Conservation (phyloP, 1,140 invertebrate species). For the Drosophila watanabei region DNA sequence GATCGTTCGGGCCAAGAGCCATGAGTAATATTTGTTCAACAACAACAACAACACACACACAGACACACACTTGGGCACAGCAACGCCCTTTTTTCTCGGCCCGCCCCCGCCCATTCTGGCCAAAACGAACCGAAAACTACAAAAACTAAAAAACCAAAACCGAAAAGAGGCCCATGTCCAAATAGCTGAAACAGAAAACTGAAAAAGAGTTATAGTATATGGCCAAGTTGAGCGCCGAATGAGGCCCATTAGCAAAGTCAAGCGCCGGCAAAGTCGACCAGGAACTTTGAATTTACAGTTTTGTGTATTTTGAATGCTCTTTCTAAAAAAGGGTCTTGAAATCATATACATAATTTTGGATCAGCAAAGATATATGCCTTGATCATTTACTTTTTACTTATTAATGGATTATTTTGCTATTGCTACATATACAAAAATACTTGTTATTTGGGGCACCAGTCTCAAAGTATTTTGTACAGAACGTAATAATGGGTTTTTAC, state of each 20-base stretch:
- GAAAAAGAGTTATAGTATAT: conserved; percentile 15
- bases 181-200: conserved; percentile 11
- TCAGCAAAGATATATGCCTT: neutral
- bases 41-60: conserved; percentile 11
- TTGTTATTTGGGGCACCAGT: no score
- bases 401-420: no score
- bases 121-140: conserved; percentile 10
- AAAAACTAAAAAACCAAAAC: conserved; percentile 12
- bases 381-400: neutral
- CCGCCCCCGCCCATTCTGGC: conserved; percentile 53
- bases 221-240: conserved; percentile 24
- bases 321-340: neutral
- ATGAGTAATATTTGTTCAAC: conserved; percentile 82
- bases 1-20: conserved; percentile 58
- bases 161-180: conserved; percentile 11
- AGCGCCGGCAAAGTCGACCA: conserved; percentile 22
- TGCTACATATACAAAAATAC: no score
- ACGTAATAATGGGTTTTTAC: no score
- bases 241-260: conserved; percentile 43
- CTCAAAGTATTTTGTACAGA: no score
- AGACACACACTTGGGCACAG: conserved; percentile 8
- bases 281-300: neutral
- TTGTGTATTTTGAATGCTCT: neutral
- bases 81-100: conserved; percentile 77
- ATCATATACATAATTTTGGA: neutral